phyloP scores from a whole-genome alignment of 2,797 vertebrate species.

The Syngnathus rostellatus region DNA sequence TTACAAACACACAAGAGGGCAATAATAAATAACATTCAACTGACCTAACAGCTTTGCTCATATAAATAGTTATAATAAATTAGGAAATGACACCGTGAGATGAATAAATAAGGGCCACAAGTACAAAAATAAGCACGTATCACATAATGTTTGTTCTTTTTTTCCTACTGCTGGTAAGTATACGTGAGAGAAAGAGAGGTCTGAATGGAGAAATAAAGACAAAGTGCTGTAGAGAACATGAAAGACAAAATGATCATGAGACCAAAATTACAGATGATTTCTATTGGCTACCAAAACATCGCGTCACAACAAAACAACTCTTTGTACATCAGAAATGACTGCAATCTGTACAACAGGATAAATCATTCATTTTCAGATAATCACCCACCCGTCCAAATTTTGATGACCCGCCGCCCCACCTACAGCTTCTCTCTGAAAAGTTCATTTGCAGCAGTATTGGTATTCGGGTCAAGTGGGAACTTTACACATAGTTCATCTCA shows the following conservation, averaged over 20 bases:
- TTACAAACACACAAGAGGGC: slow-evolving; percentile 72
- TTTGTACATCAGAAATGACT: slow-evolving; percentile 62
- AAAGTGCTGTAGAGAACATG: slow-evolving; percentile 49
- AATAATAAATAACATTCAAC: slow-evolving; percentile 83
- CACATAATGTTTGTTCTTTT: slow-evolving; percentile 43
- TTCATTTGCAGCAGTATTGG: slow-evolving; percentile 64
- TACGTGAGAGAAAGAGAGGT: slow-evolving; percentile 52
- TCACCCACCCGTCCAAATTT: slow-evolving; percentile 29
- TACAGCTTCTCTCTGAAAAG: slow-evolving; percentile 51
- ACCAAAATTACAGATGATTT: slow-evolving; percentile 47
- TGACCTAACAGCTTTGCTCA: slow-evolving; percentile 71
- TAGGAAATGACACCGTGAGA: slow-evolving; percentile 64
- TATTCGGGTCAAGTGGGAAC: slow-evolving; percentile 55
- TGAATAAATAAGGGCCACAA: slow-evolving; percentile 64
- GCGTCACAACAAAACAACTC: slow-evolving; percentile 62
- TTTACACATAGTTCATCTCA: slow-evolving; percentile 58
- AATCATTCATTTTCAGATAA: slow-evolving; percentile 70
- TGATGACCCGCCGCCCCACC: slow-evolving; percentile 11
- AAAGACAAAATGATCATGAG: slow-evolving; percentile 3
- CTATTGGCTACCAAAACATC: slow-evolving; percentile 53
- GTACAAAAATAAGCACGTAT: slow-evolving; percentile 76
- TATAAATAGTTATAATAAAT: slow-evolving; percentile 84
- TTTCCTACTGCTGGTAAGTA: slow-evolving; percentile 67
- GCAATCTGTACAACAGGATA: slow-evolving; percentile 70
- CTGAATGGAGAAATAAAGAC: slow-evolving; percentile 46